Conservation (phyloP, 2,888 invertebrate species). For the Cartodere bifasciata region DNA sequence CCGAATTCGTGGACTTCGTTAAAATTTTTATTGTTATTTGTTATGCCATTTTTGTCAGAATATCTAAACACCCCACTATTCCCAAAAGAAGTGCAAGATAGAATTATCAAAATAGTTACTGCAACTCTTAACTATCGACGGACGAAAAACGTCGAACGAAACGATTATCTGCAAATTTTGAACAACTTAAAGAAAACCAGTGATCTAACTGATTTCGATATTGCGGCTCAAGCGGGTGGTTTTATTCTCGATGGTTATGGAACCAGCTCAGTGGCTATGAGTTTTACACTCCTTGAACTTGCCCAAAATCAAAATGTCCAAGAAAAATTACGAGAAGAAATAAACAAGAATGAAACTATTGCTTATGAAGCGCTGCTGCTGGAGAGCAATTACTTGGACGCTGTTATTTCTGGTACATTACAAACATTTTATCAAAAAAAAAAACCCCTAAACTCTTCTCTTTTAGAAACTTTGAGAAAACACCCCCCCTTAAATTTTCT, state of each 20-base stretch:
- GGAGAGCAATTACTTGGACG: slow-evolving; percentile 35
- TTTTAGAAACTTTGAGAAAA: slow-evolving; percentile 16
- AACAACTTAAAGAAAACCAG: slow-evolving; percentile 23
- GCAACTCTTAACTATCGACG: slow-evolving; percentile 30
- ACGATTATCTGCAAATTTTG: slow-evolving; percentile 35
- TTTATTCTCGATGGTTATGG: slow-evolving; percentile 38
- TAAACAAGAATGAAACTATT: slow-evolving; percentile 26
- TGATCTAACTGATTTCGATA: slow-evolving; percentile 21
- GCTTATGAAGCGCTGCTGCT: slow-evolving; percentile 31
- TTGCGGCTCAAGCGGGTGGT: slow-evolving; percentile 31
- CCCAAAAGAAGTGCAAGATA: slow-evolving; percentile 21
- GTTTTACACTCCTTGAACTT: slow-evolving; percentile 30
- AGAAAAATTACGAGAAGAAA: slow-evolving; percentile 31
- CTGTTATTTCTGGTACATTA: slow-evolving; percentile 27
- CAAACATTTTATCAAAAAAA: neutral
- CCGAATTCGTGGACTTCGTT: slow-evolving; percentile 14
- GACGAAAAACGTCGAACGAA: slow-evolving; percentile 28
- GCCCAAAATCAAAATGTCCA: slow-evolving; percentile 33
- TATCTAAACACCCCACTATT: slow-evolving; percentile 13
- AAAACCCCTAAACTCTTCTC: neutral
- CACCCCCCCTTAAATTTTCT: slow-evolving; percentile 21
- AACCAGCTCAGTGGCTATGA: slow-evolving; percentile 33
- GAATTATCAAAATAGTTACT: slow-evolving; percentile 26
- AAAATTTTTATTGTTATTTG: slow-evolving; percentile 6
- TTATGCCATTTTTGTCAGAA: neutral